Base-by-base conservation (phyloP, 2,888 invertebrate species). In the Abscondita cerata region DNA sequence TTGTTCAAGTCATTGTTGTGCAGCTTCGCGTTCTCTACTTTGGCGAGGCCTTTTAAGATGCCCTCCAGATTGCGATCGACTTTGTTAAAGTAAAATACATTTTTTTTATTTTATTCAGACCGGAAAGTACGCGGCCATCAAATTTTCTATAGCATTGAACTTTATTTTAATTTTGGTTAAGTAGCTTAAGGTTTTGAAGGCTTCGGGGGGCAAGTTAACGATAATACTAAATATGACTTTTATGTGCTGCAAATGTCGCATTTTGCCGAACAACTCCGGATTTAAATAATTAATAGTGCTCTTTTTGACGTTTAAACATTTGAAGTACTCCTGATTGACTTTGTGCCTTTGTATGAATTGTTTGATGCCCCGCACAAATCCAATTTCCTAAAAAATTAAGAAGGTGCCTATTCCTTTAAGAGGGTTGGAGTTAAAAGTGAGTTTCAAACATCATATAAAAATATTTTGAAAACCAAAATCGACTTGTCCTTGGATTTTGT, bases 161-260 rank as follows among this genome's bases (percentile, higher is more conserved):
- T 58, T 58, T 12, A 62, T 54, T n/a, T 62, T 47, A 4, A 62
- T 31, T 51, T 62, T 51, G 2, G 19, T 41, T 25, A 62, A 13
- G 12, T 41, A 12, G 1, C 15, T 12, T 8, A 54, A 3, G n/a
- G 41, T 58, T 9, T 19, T 18, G 31, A 51, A 62, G 1, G 54
- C n/a, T 4, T 36, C 34, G 0, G 51, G 13, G 4, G 62, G 62
- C 15, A 62, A 13, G 9, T 59, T 46, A 6, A 36, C n/a, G 2
- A 62, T 41, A 8, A 48, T 59, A 31, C 50, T 41, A 31, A 40
- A 50, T 3, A 59, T 36, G 9, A 62, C 25, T 40, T 58, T 62
- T 4, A 58, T 25, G 1, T 46, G 36, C 38, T 51, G 46, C 9
- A 62, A 31, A 9, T 62, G 58, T 18, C 16, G 15, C 11, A 54